A percentile compares a stretch with the other conserved stretches of the same genome.
Evolutionary conservation across 1,140 invertebrate species (phyloP).

Genomic region (Listronotus oregonensis): DNA sequence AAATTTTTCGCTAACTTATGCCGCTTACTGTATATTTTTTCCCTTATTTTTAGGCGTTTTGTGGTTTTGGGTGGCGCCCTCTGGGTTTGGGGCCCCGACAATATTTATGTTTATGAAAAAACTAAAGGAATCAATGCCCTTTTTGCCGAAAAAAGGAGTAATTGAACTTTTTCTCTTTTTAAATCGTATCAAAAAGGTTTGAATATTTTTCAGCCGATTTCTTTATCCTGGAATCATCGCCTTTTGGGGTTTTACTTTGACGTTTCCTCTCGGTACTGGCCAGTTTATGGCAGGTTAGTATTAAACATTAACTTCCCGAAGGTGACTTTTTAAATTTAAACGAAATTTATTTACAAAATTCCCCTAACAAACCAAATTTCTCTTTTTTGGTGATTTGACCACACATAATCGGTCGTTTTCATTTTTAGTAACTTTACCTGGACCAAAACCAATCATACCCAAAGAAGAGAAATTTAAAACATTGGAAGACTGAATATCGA

Average conservation of each 20-base stretch:
- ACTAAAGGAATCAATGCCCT: slow-evolving; percentile 90
- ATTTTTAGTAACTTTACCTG: slow-evolving; percentile 97
- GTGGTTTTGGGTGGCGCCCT: slow-evolving; percentile 89
- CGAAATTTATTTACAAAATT: not conserved
- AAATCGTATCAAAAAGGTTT: slow-evolving; percentile 34
- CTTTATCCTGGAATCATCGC: slow-evolving; percentile 89
- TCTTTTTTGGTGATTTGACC: slow-evolving; percentile 66
- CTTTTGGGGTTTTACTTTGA: slow-evolving; percentile 78
- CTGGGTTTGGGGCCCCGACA: slow-evolving; percentile 91
- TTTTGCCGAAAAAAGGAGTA: slow-evolving; percentile 94
- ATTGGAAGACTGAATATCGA: slow-evolving; percentile 89
- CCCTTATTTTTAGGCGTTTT: too few relatives aligned
- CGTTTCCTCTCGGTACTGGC: slow-evolving; percentile 85
- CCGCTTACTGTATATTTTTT: too few relatives aligned
- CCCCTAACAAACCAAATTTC: too few relatives aligned
- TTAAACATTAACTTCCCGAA: too few relatives aligned
- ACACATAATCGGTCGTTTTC: slow-evolving; percentile 84
- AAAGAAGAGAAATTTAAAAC: slow-evolving; percentile 84
- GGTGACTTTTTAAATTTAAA: not conserved
- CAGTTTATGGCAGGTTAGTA: slow-evolving; percentile 80
- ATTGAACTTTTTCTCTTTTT: not conserved
- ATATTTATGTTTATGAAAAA: slow-evolving; percentile 94
- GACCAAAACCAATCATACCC: slow-evolving; percentile 79
- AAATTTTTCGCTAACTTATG: slow-evolving; percentile 8
- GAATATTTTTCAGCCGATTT: slow-evolving; percentile 72